Conservation (phyloP, 2,797 vertebrate species). For the Thalassophryne amazonica region DNA sequence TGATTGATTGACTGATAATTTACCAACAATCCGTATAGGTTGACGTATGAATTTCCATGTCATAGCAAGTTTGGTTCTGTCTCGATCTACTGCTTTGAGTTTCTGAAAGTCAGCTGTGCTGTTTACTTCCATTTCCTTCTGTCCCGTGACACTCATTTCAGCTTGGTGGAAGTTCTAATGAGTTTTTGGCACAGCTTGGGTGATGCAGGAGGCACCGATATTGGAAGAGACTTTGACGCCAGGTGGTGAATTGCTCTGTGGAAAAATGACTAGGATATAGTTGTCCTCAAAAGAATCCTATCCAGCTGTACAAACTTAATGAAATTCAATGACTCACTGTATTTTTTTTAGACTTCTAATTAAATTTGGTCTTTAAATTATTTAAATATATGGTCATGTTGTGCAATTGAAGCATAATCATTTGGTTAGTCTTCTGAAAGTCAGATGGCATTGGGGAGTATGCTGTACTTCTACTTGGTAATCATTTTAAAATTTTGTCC, state of each 20-base stretch:
- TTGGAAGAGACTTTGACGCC: conserved; percentile 46
- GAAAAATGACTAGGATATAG: conserved; percentile 21
- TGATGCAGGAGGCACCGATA: conserved; percentile 43
- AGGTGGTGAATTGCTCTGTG: conserved; percentile 53
- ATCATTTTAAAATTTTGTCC: neutral
- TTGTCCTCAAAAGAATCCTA: conserved; percentile 40
- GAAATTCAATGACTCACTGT: conserved; percentile 20
- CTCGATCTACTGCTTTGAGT: conserved; percentile 26
- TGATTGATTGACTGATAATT: no score
- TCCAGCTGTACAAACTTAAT: conserved; percentile 45
- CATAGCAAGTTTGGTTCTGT: conserved; percentile 29
- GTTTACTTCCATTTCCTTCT: conserved; percentile 25
- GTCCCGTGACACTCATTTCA: conserved; percentile 54
- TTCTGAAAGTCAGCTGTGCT: conserved; percentile 53
- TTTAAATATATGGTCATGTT: neutral
- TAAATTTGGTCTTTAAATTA: neutral
- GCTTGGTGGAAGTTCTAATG: conserved; percentile 54
- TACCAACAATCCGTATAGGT: no score
- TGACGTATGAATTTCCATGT: conserved; percentile 47
- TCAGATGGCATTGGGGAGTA: neutral
- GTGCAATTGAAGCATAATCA: neutral
- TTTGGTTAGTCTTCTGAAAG: neutral
- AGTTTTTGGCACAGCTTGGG: conserved; percentile 55
- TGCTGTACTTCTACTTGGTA: neutral
- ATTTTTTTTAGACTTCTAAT: conserved; percentile 8